Base-by-base conservation (phyloP, 2,113 vertebrate genomes). In the Leucosticte australis region DNA sequence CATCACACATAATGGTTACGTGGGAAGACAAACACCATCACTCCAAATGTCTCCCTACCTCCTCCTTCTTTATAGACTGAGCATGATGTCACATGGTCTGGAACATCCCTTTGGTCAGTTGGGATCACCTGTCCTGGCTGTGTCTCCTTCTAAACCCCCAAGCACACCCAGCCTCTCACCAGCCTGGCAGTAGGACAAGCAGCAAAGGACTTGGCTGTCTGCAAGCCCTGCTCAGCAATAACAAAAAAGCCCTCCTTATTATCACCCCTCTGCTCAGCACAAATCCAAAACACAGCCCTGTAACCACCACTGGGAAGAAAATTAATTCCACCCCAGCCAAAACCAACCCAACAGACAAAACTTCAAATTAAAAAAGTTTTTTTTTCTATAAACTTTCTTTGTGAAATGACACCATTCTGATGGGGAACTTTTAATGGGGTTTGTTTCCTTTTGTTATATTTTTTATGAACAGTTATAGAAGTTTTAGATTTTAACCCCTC, bases 21-120 rank as follows among this genome's bases (percentile, higher is more conserved):
- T 26, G 3, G 5, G 49, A 42, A 6, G 9, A 49, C 6, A 41
- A 63, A 31, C 1, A 11, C 1, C 39, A 13, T 21, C 16, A 49
- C 13, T 23, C 22, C 41, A 31, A 27, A 50, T 33, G 5, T 41
- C 18, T 41, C 23, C 46, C 10, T 21, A 6, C 5, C 13, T 62
- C 22, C 16, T 77, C 26, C 20, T 47, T 31, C 6, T 56, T 49
- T 15, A 15, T 10, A 14, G 0, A 13, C 9, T 27, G 13, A 41
- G 1, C 3, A 6, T 5, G 35, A 27, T 63, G 21, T 22, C 11
- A 5, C 15, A 13, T 0, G 5, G 14, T 19, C 59, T 65, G 42
- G 17, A 42, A 7, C 1, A 3, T 4, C 18, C 11, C 21, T 3
- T 5, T 27, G 31, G 35, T 42, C 31, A 27, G 0, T 3, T 57